Conservation (phyloP, 2,113 vertebrate species). For the Siniperca knerii region DNA sequence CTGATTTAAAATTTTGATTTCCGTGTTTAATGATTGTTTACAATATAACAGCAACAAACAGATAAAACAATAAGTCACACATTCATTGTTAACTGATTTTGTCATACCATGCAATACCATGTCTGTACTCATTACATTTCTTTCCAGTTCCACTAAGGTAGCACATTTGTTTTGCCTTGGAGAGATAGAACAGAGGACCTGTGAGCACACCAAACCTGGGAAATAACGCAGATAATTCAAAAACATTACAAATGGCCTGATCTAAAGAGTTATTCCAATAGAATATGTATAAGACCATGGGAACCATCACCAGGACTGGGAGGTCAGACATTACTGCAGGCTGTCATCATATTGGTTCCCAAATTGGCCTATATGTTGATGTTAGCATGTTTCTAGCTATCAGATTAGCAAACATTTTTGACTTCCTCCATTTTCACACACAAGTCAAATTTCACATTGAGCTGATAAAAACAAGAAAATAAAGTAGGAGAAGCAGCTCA, state of each 20-base stretch:
- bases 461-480: too few species aligned
- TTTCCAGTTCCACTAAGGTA: not conserved
- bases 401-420: too few species aligned
- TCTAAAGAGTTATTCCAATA: accelerated
- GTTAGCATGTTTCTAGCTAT: too few species aligned
- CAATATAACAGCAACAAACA: not conserved
- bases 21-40: not conserved
- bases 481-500: too few species aligned
- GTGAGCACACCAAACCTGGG: constrained; percentile 69
- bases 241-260: accelerated
- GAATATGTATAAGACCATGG: not conserved
- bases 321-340: constrained; percentile 60
- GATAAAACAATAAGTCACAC: not conserved
- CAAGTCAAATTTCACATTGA: too few species aligned
- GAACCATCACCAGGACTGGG: constrained; percentile 49
- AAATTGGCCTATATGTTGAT: too few species aligned
- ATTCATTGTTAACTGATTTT: not conserved
- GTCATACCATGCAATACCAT: too few species aligned
- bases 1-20: too few species aligned
- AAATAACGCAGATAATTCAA: constrained; percentile 13
- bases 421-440: too few species aligned
- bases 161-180: constrained; percentile 57
- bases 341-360: too few species aligned
- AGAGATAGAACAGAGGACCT: constrained; percentile 75
- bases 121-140: not conserved